phyloP scores from a whole-genome alignment of 2,797 vertebrate genomes.

The Serranus cabrilla region DNA sequence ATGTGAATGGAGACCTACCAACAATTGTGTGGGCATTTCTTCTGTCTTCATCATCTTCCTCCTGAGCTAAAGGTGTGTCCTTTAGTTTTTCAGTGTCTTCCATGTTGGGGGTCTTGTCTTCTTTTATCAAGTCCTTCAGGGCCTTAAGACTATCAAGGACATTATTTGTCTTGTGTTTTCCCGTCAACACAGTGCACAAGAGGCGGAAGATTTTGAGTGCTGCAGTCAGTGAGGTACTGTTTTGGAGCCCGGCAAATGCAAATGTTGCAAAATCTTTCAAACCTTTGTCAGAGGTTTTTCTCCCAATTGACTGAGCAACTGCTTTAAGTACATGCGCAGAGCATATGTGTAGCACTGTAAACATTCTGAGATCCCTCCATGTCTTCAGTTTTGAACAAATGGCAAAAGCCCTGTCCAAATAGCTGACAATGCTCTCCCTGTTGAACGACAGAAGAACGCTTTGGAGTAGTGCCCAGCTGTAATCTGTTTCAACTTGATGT shows the following conservation, averaged over 20 bases:
- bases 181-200: neutral
- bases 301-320: neutral
- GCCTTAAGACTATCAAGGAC: neutral
- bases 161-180: constrained; percentile 1
- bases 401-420: constrained; percentile 1
- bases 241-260: constrained; percentile 18
- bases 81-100: neutral
- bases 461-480: constrained; percentile 20
- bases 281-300: neutral
- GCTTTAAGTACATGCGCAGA: neutral
- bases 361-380: constrained; percentile 3
- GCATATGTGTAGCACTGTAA: constrained; percentile 8
- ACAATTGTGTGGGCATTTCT: constrained; percentile 23
- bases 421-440: neutral
- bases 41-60: constrained; percentile 20
- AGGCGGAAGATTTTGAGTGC: constrained; percentile 10
- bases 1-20: constrained; percentile 29
- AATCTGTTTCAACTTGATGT: constrained; percentile 5
- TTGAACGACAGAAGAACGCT: constrained; percentile 13
- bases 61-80: neutral
- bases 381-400: neutral
- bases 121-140: constrained; percentile 20
- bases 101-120: constrained; percentile 1
- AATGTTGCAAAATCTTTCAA: constrained; percentile 8
- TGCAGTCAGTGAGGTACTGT: neutral